Evolutionary conservation across 2,113 vertebrate species (phyloP), one percentile per base, ranked within the genome.

Genomic region (Bungarus multicinctus): DNA sequence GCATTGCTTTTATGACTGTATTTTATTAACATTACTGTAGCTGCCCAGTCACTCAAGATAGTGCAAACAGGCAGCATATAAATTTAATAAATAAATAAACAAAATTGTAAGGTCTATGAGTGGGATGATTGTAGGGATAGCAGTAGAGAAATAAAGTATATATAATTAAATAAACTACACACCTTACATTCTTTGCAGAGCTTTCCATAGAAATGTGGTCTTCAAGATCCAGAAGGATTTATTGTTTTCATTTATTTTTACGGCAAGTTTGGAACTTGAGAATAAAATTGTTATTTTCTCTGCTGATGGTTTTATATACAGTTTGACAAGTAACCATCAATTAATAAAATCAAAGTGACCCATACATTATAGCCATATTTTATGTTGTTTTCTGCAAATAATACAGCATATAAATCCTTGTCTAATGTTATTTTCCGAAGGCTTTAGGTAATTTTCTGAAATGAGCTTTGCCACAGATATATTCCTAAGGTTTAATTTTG

Each of bases 201-300:
- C 57, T 94, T 94, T 57, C 43, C 85, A 90, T 95, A 93, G 93
- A 96, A 97, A 96, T 90, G 90, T 88, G 93, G 89, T 94, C 54
- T 95, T 39, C 22, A 87, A 87, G 20, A 25, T 30, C 88, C 91
- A 94, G 93, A 95, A 93, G 88, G 87, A 96, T 97, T 95, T 95
- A 93, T 96, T 94, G 92, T 94, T 97, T 94, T 87, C 95, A 95
- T 96, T 97, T 95, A 93, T 96, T 97, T 95, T 96, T 90, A 18
- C 64, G 94, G 14, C 27, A 96, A 74, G 85, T 93, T 95, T 93
- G 45, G 81, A 95, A 95, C 39, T 92, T 89, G 93, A 64, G 14
- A 89, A 39, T 93, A 93, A 92, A 60, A 74, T 81, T 45, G 5
- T 94, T 94, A 93, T 11, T 88, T 96, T 94, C 89, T 50, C 92